phyloP scores from a whole-genome alignment of 2,888 invertebrate genomes.

The Ochropleura leucogaster region DNA sequence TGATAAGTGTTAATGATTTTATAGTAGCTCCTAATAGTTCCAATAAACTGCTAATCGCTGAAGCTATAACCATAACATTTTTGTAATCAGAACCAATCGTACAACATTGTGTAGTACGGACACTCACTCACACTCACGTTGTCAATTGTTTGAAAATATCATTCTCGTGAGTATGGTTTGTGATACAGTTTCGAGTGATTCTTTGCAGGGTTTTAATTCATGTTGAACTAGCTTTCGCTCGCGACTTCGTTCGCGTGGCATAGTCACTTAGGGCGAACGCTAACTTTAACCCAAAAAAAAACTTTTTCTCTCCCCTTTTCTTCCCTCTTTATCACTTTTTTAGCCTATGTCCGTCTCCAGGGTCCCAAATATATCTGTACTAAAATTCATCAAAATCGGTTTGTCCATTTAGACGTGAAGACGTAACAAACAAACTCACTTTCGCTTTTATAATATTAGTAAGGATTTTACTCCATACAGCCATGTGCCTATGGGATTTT shows the following conservation, averaged over 20 bases:
- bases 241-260: too few relatives aligned
- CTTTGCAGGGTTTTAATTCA: not conserved
- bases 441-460: too few relatives aligned
- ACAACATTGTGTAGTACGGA: not conserved
- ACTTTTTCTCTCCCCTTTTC: too few relatives aligned
- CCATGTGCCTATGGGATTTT: not conserved
- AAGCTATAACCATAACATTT: conserved; percentile 25
- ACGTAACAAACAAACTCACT: too few relatives aligned
- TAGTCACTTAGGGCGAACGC: too few relatives aligned
- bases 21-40: not conserved
- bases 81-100: conserved; percentile 19
- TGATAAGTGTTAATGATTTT: not conserved
- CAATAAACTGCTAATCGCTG: conserved; percentile 5
- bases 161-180: not conserved
- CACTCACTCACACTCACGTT: not conserved
- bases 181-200: not conserved
- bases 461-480: too few relatives aligned
- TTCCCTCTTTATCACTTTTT: too few relatives aligned
- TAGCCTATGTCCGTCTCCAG: too few relatives aligned
- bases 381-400: too few relatives aligned
- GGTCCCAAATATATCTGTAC: too few relatives aligned
- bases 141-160: conserved; percentile 26
- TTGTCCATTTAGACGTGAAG: too few relatives aligned
- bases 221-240: not conserved
- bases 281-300: too few relatives aligned